Evolutionary conservation across 2,888 invertebrate species (phyloP), one percentile per base, ranked within the genome.

Genomic region (Ptychoptera contaminata): DNA sequence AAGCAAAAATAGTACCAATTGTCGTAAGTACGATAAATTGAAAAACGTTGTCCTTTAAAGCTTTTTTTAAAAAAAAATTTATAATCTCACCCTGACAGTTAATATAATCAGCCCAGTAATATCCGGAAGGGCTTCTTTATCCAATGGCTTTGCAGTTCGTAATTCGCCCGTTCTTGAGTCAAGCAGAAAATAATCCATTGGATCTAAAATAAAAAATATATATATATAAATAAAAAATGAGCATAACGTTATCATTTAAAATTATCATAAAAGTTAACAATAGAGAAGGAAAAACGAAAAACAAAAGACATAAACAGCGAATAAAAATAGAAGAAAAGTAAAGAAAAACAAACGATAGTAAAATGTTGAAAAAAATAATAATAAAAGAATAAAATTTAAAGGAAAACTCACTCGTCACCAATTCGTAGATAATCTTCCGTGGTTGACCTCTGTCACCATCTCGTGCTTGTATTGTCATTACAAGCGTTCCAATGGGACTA

Each of bases 381-480:
- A 23, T 7, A 23, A 23, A 23, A 23, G 23, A 7, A 23, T 3
- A 23, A 23, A 23, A 23, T 23, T 23, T 3, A 23, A 42, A 11
- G 15, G n/a, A 30, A 32, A 16, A 71, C 78, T 72, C 64, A 88
- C 88, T 88, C 49, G 79, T 80, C 14, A 87, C 68, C 32, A 91
- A 68, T 57, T 88, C 82, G 58, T 88, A 76, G 45, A 76, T 70
- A 42, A 91, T 79, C 57, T 76, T 76, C 42, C 91, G 71, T 0
- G 88, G 88, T 57, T 79, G 78, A 0, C 87, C 90, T 10, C 80
- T 69, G 55, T 92, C 91, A 0, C 87, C 88, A 59, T 91, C 91
- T 38, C 82, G 70, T 0, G 91, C 91, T 57, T 78, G 77, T 9
- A 88, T 71, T 1, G 77, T 80, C 64, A 90, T 74, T 1, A 85